These are phyloP conservation scores for Hemibagrus guttatus DNA, from an alignment of 2,797 vertebrate genomes.

Conservation along the genomic window DNA sequence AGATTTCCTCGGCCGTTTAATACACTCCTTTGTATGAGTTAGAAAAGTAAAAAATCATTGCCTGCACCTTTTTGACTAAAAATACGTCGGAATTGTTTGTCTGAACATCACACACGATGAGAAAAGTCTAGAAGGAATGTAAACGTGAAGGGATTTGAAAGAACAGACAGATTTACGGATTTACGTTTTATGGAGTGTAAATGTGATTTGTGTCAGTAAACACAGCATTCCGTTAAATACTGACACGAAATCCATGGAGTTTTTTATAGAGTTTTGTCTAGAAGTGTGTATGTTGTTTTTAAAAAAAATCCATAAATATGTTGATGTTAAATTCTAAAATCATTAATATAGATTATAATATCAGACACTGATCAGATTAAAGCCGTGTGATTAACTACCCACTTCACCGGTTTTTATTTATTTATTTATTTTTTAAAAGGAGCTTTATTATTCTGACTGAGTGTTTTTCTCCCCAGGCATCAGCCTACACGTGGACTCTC, in stretches of 20 bases:
- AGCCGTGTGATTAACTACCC: background rate
- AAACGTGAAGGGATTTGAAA: background rate
- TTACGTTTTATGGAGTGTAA: background rate
- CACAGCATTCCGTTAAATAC: background rate
- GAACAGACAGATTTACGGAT: background rate
- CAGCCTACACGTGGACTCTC: slow-evolving; percentile 92
- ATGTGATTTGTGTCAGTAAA: background rate
- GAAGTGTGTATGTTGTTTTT: background rate
- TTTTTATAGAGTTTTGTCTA: background rate
- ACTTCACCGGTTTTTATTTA: no score
- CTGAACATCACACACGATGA: background rate
- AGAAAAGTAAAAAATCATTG: background rate
- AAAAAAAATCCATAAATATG: background rate
- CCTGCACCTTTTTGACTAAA: background rate
- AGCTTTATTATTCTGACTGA: background rate
- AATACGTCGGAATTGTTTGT: background rate
- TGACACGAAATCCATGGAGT: background rate
- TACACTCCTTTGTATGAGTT: background rate
- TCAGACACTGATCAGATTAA: background rate
- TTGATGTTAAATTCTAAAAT: background rate
- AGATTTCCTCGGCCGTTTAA: background rate
- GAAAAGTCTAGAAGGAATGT: background rate
- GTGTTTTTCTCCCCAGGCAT: slow-evolving; percentile 77
- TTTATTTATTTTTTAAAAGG: background rate
- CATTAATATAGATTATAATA: background rate